A percentile compares a stretch with the other conserved stretches of the same genome.
phyloP scores from a whole-genome alignment of 1,140 invertebrate species.

The Phymorhynchus buccinoides region DNA sequence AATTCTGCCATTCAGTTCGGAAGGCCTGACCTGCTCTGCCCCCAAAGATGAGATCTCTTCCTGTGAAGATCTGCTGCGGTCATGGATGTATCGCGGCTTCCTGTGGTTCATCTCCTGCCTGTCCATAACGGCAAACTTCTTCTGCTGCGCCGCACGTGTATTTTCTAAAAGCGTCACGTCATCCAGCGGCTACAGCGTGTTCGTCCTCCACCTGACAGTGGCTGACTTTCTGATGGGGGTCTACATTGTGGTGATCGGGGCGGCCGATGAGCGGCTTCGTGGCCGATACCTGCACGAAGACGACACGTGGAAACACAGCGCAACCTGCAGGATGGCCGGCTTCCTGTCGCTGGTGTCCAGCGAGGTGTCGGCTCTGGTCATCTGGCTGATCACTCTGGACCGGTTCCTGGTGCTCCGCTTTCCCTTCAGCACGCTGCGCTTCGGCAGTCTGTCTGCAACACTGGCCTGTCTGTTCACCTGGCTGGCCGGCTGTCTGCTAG shows the following conservation, averaged over 20 bases:
- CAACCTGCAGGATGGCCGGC: slow-evolving; percentile 31
- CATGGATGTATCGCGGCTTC: slow-evolving; percentile 36
- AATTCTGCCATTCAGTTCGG: slow-evolving; percentile 36
- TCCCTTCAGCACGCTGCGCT: slow-evolving; percentile 1
- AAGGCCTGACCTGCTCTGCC: slow-evolving; percentile 10
- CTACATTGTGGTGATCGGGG: slow-evolving; percentile 35
- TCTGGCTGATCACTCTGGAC: slow-evolving; percentile 54
- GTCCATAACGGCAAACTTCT: slow-evolving; percentile 51
- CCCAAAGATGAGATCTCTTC: slow-evolving; percentile 51
- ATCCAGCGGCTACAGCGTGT: slow-evolving; percentile 43
- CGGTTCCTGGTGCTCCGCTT: slow-evolving; percentile 28
- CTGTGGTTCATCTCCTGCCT: slow-evolving; percentile 50
- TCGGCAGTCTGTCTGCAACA: slow-evolving; percentile 13
- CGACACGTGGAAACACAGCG: slow-evolving; percentile 34
- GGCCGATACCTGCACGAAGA: slow-evolving; percentile 52
- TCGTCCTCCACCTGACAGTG: slow-evolving; percentile 51
- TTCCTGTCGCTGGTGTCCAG: slow-evolving; percentile 44
- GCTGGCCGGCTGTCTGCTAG: slow-evolving; percentile 21
- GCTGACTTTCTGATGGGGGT: slow-evolving; percentile 43
- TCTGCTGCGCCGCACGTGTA: slow-evolving; percentile 29
- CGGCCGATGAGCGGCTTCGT: slow-evolving; percentile 33
- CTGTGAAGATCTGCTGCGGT: slow-evolving; percentile 49
- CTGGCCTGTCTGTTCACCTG: slow-evolving; percentile 27
- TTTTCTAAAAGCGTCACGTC: not conserved
- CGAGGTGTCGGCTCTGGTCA: slow-evolving; percentile 40